These are phyloP conservation scores for Tiliqua scincoides DNA, from an alignment of 2,113 vertebrate species.

Conservation along the genomic window DNA sequence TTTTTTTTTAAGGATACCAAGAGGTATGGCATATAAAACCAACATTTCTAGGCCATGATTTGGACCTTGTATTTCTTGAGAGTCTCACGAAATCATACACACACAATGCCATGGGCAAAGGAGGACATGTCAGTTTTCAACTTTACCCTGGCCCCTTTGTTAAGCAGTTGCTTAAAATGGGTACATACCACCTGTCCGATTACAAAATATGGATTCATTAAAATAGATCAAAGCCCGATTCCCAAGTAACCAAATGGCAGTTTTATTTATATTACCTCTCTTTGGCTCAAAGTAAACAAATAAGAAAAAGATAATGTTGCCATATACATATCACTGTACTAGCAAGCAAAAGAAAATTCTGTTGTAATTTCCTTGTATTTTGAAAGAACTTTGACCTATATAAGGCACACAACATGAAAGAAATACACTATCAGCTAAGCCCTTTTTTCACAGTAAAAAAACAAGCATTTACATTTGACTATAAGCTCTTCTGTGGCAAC, in stretches of 20 bases:
- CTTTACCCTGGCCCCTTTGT: background rate
- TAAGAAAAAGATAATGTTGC: constrained; percentile 48
- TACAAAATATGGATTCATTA: constrained; percentile 6
- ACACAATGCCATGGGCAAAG: background rate
- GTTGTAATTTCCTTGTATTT: constrained; percentile 55
- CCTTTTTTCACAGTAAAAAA: constrained; percentile 26
- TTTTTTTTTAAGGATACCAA: background rate
- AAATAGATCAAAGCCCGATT: background rate
- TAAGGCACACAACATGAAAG: constrained; percentile 40
- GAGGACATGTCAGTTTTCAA: background rate
- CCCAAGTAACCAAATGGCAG: constrained; percentile 34
- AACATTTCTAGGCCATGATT: background rate
- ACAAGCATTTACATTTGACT: constrained; percentile 34
- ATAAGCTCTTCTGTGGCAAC: constrained; percentile 19
- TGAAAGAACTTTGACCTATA: constrained; percentile 61
- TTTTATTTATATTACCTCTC: constrained; percentile 35
- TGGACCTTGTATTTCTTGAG: background rate
- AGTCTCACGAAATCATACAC: background rate
- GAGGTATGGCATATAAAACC: background rate
- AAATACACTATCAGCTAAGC: constrained; percentile 37
- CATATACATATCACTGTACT: constrained; percentile 31
- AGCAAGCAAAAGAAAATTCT: constrained; percentile 59
- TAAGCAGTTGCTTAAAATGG: constrained; percentile 33
- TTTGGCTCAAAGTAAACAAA: constrained; percentile 37
- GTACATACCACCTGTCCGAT: background rate